Evolutionary conservation across 2,797 vertebrate species (phyloP).

Genomic region (Aselliscus stoliczkanus): DNA sequence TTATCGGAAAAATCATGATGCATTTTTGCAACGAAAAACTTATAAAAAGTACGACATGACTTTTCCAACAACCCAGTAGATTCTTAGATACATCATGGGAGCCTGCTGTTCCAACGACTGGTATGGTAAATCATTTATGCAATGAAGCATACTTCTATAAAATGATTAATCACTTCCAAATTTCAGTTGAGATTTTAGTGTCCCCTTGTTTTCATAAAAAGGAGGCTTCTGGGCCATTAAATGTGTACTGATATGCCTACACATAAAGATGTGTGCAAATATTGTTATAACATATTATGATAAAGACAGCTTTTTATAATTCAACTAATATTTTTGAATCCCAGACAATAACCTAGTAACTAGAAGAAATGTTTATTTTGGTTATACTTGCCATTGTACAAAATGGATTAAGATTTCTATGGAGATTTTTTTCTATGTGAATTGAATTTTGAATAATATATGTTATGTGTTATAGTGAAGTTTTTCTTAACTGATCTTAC

Average conservation of each 20-base stretch:
- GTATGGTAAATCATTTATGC: neutral
- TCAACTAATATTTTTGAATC: neutral
- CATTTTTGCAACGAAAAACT: too few species aligned
- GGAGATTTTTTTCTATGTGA: neutral
- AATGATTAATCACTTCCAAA: neutral
- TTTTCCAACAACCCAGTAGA: neutral
- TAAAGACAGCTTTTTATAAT: neutral
- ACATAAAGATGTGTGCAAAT: neutral
- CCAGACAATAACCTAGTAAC: neutral
- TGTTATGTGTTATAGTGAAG: neutral
- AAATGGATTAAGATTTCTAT: neutral
- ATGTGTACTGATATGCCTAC: neutral
- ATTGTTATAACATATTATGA: neutral
- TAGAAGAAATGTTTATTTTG: constrained; percentile 32
- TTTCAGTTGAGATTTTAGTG: neutral
- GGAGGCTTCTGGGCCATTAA: neutral
- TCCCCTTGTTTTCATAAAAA: neutral
- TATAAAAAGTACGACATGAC: too few species aligned
- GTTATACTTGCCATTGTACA: neutral
- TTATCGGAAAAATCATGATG: too few species aligned
- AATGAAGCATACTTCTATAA: neutral
- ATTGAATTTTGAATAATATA: neutral
- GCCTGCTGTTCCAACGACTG: neutral
- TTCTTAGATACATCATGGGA: neutral
- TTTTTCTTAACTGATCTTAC: neutral